Evolutionary conservation across 2,888 invertebrate species (phyloP).

Genomic region (Falcaria lacertinaria): DNA sequence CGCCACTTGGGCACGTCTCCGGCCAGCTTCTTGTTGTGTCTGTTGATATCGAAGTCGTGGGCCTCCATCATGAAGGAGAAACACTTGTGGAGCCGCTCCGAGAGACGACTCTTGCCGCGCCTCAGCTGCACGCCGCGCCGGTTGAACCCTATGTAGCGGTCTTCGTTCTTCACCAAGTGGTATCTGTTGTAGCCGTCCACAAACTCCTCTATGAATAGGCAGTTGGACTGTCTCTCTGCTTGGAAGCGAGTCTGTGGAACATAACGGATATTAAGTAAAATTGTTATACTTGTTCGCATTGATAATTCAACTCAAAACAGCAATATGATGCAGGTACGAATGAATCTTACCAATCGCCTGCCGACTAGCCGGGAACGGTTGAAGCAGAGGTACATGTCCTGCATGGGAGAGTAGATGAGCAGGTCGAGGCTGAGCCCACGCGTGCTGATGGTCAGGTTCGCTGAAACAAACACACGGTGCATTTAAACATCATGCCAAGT

Average conservation of each 20-base stretch:
- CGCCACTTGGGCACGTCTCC: conserved; percentile 67
- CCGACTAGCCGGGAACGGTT: conserved; percentile 86
- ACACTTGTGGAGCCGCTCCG: conserved; percentile 75
- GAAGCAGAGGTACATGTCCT: conserved; percentile 88
- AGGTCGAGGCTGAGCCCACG: conserved; percentile 80
- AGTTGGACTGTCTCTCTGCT: conserved; percentile 80
- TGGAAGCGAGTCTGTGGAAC: conserved; percentile 72
- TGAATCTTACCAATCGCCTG: conserved; percentile 79
- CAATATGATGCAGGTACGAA: background rate
- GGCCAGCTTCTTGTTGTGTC: conserved; percentile 80
- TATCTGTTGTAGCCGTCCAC: conserved; percentile 82
- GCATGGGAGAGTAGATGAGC: conserved; percentile 85
- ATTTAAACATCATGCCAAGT: background rate
- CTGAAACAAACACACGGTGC: conserved; percentile 69
- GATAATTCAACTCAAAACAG: too few relatives aligned
- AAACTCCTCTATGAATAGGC: conserved; percentile 83
- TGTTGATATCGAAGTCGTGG: conserved; percentile 80
- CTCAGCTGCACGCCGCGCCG: conserved; percentile 78
- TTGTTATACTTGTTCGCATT: too few relatives aligned
- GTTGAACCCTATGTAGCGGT: conserved; percentile 83
- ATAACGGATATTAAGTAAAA: conserved; percentile 11
- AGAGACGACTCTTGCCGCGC: conserved; percentile 57
- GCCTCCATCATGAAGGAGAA: conserved; percentile 82
- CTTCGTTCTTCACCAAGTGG: conserved; percentile 79
- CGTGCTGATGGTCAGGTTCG: conserved; percentile 83